phyloP scores from a whole-genome alignment of 2,888 invertebrate species.

The Drosophila rellima region DNA sequence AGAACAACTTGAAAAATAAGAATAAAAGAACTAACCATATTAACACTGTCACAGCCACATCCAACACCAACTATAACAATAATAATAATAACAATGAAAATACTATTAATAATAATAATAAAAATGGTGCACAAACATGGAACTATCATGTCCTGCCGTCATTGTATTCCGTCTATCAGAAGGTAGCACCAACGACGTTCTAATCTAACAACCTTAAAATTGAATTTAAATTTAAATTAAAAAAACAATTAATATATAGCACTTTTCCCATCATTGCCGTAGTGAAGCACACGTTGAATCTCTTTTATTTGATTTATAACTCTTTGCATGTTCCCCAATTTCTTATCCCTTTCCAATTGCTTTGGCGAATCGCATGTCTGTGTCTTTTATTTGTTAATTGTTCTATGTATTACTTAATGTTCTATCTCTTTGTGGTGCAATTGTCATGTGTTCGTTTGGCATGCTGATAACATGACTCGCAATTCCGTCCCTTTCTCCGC shows the following conservation, averaged over 20 bases:
- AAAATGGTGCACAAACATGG: constrained; percentile 88
- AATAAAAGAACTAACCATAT: constrained; percentile 62
- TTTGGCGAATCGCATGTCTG: constrained; percentile 41
- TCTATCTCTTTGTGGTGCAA: constrained; percentile 17
- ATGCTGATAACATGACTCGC: constrained; percentile 40
- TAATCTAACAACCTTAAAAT: constrained; percentile 8
- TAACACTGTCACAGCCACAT: constrained; percentile 74
- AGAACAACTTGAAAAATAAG: constrained; percentile 45
- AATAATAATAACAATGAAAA: constrained; percentile 63
- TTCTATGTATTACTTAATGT: constrained; percentile 19
- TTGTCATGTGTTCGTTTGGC: constrained; percentile 46
- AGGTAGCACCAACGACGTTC: constrained; percentile 87
- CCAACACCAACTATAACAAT: constrained; percentile 58
- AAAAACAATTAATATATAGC: neutral
- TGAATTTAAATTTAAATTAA: constrained; percentile 14
- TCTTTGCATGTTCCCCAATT: constrained; percentile 28
- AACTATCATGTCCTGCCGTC: constrained; percentile 94
- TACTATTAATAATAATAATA: constrained; percentile 69
- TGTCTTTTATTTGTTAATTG: constrained; percentile 21
- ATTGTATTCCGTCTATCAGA: constrained; percentile 93
- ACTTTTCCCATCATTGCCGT: constrained; percentile 41
- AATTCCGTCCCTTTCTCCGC: constrained; percentile 6
- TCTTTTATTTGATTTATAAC: constrained; percentile 6
- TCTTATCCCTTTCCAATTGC: constrained; percentile 9
- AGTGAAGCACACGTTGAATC: constrained; percentile 26